phyloP scores from a whole-genome alignment of 2,888 invertebrate species.

The Lasioglossum zephyrum region DNA sequence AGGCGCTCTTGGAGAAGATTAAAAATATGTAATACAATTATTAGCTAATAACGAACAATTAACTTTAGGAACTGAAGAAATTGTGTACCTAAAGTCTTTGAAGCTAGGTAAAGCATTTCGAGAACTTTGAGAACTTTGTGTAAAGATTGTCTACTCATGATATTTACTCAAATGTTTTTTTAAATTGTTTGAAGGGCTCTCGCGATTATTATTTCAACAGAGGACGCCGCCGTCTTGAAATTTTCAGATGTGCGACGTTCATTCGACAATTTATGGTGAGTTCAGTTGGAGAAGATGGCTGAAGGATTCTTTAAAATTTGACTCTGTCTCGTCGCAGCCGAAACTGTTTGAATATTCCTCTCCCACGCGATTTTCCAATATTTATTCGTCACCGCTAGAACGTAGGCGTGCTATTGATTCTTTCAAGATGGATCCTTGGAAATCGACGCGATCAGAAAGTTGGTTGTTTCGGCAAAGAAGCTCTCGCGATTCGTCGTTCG shows the following conservation, averaged over 20 bases:
- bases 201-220: not conserved
- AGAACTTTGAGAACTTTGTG: too few relatives aligned
- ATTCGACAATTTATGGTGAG: not conserved
- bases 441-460: not conserved
- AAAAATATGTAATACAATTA: too few relatives aligned
- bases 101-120: not conserved
- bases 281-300: not conserved
- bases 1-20: not conserved
- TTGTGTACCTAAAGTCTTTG: too few relatives aligned
- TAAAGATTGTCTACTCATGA: too few relatives aligned
- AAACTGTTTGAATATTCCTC: not conserved
- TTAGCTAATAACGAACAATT: too few relatives aligned
- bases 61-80: too few relatives aligned
- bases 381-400: not conserved
- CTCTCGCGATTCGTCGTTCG: not conserved
- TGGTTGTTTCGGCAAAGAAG: not conserved
- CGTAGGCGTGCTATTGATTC: conserved; percentile 24
- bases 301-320: conserved; percentile 4
- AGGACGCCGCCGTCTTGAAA: not conserved
- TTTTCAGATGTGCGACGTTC: not conserved
- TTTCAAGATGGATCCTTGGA: not conserved
- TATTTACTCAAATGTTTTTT: too few relatives aligned
- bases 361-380: not conserved
- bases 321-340: not conserved
- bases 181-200: not conserved